Evolutionary conservation across 2,888 invertebrate species (phyloP), one percentile per base, ranked within the genome.

Genomic region (Anodontia alba): DNA sequence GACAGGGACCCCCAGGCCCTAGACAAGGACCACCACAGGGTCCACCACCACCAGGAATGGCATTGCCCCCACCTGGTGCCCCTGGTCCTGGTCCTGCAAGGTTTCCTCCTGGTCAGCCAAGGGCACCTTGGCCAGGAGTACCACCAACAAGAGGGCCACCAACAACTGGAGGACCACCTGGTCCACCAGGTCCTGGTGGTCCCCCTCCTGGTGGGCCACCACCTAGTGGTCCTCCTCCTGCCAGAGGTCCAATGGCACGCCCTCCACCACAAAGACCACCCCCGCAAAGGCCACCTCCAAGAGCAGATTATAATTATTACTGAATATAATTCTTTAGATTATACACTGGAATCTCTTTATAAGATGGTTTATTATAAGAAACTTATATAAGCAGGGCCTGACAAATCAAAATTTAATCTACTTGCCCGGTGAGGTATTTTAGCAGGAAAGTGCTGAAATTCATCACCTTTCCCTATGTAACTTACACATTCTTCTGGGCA

Each of bases 291-390:
- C 81, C 87, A 31, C 87, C 86, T 66, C 83, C 86, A 38, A 87
- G 86, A 29, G 79, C 87, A 46, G 89, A 89, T 67, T 87, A 89
- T 73, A 87, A 85, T 54, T 89, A 88, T 70, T 91, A 89, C 70
- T 91, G 82, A 76, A 29, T 10, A 29, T 38, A n/a, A n/a, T 33
- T n/a, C 23, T 68, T 17, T n/a, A n/a, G n/a, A n/a, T n/a, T n/a
- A n/a, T n/a, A n/a, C n/a, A n/a, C n/a, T n/a, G n/a, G n/a, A n/a
- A n/a, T n/a, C n/a, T n/a, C n/a, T n/a, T n/a, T n/a, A n/a, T n/a
- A n/a, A n/a, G n/a, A n/a, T n/a, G n/a, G n/a, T n/a, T n/a, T n/a
- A n/a, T n/a, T n/a, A n/a, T n/a, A n/a, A n/a, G n/a, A n/a, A n/a
- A n/a, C n/a, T n/a, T n/a, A n/a, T n/a, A n/a, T n/a, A n/a, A n/a